Conservation (phyloP, 2,888 invertebrate genomes). For the Nomada lathburiana region DNA sequence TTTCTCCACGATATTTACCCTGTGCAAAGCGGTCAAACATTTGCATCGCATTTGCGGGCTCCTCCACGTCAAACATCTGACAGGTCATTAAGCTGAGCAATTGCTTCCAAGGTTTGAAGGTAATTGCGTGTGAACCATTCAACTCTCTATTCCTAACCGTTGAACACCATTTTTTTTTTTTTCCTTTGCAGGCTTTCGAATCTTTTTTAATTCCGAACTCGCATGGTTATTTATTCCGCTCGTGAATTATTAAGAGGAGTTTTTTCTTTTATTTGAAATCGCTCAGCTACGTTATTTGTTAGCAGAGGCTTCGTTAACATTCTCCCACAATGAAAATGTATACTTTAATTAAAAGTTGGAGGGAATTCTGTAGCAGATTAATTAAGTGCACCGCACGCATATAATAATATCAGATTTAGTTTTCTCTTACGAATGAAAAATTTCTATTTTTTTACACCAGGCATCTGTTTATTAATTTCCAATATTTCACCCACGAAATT, state of each 20-base stretch:
- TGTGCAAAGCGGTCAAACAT: conserved; percentile 48
- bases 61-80: conserved; percentile 16
- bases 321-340: not conserved
- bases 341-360: conserved; percentile 1
- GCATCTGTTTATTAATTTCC: too few relatives aligned
- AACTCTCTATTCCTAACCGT: not conserved
- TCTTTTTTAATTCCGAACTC: too few relatives aligned
- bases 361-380: not conserved
- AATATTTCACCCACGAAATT: too few relatives aligned
- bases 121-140: not conserved
- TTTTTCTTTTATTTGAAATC: too few relatives aligned
- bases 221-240: too few relatives aligned
- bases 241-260: too few relatives aligned
- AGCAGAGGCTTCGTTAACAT: conserved; percentile 15
- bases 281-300: not conserved
- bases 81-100: conserved; percentile 38
- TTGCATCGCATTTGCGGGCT: conserved; percentile 40
- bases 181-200: too few relatives aligned
- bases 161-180: not conserved
- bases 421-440: too few relatives aligned
- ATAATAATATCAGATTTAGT: too few relatives aligned
- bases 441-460: too few relatives aligned
- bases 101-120: not conserved
- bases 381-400: conserved; percentile 10
- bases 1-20: conserved; percentile 30